Evolutionary conservation across 37 sponge, comb jelly and placozoan species (phyloP), one percentile per base, ranked within the genome.

Genomic region (Beroe ovata): DNA sequence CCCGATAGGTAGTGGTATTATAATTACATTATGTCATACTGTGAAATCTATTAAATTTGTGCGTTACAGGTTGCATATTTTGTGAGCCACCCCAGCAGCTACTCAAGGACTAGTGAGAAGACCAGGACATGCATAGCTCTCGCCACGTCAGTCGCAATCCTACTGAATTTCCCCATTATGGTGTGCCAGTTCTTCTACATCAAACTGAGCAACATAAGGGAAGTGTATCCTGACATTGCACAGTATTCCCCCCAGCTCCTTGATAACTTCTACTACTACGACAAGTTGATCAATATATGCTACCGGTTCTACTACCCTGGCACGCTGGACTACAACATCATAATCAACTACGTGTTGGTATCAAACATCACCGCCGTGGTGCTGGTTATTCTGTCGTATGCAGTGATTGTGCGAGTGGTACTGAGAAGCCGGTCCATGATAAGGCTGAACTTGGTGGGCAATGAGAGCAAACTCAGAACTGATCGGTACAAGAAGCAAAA

Each of bases 161-260:
- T 66, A 4, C 69, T 66, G 3, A 66, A 66, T 37, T 30, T 66
- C 35, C 69, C 69, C 36, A 66, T 66, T 18, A 66, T 30, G 19
- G 34, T 66, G 11, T 66, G 69, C 36, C 69, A 66, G 69, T 66
- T 66, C 69, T 66, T 30, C 30, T 66, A 29, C 36, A 34, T 66
- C 69, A 66, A 66, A 32, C 69, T 37, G 18, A 66, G 69, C 69
- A 33, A 66, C 36, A 66, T 66, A n/a, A n/a, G n/a, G n/a, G n/a
- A n/a, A n/a, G n/a, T n/a, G n/a, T n/a, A n/a, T n/a, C n/a, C n/a
- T n/a, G n/a, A n/a, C n/a, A n/a, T n/a, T n/a, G n/a, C n/a, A n/a
- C n/a, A n/a, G n/a, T n/a, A n/a, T n/a, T n/a, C n/a, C n/a, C n/a
- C n/a, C n/a, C n/a, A n/a, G n/a, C n/a, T n/a, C 54, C 11, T 47